Evolutionary conservation across 1,140 invertebrate species (phyloP).

Genomic region (Brachionus calyciflorus): DNA sequence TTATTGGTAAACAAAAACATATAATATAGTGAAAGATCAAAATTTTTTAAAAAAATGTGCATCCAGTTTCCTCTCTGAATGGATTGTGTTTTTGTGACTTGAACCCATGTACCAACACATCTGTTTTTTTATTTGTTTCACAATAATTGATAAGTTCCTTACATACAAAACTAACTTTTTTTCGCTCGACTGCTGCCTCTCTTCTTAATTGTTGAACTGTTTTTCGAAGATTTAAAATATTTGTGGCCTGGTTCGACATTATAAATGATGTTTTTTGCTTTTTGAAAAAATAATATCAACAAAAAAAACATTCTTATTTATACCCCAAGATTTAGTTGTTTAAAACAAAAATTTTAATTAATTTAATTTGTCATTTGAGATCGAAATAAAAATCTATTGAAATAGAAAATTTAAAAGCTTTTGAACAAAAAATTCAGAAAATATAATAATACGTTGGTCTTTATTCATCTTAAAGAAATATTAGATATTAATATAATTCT

Average conservation of each 20-base stretch:
- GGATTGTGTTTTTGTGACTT: slow-evolving; percentile 46
- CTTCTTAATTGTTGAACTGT: slow-evolving; percentile 27
- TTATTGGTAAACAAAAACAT: no score
- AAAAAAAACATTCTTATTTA: background rate
- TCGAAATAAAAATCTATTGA: no score
- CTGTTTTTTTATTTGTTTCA: slow-evolving; percentile 44
- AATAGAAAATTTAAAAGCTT: no score
- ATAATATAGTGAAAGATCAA: no score
- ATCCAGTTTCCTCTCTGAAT: slow-evolving; percentile 44
- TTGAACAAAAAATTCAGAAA: no score
- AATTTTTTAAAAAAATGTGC: slow-evolving; percentile 19
- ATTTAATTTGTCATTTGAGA: background rate
- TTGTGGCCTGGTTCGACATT: slow-evolving; percentile 42
- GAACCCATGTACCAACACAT: slow-evolving; percentile 46
- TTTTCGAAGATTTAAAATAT: slow-evolving; percentile 22
- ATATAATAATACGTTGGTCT: no score
- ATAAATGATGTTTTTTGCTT: background rate
- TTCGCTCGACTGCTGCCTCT: slow-evolving; percentile 40
- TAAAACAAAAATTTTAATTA: no score
- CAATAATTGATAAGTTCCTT: slow-evolving; percentile 46
- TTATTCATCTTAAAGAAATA: no score
- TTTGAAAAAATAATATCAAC: background rate
- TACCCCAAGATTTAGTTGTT: no score
- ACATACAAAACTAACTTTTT: slow-evolving; percentile 45
- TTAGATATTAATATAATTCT: no score